These are phyloP conservation scores for Micromys minutus DNA, from an alignment of 2,113 vertebrate genomes.

Conservation along the genomic window DNA sequence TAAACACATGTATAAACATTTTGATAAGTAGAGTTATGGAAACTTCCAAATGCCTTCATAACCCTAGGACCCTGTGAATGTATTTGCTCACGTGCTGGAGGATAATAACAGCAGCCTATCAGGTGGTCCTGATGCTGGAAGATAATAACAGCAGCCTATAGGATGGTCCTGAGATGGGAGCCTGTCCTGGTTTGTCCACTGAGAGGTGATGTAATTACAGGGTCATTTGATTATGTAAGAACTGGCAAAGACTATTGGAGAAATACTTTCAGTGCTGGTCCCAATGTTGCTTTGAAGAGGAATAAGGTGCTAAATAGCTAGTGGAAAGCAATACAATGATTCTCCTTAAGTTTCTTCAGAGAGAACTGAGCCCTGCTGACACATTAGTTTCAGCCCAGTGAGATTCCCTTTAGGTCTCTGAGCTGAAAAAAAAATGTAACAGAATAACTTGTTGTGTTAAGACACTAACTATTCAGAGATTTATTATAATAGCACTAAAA, in stretches of 20 bases:
- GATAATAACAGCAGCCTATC: background rate
- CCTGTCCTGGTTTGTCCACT: background rate
- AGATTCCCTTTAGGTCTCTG: background rate
- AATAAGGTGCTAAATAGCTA: background rate
- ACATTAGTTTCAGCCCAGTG: background rate
- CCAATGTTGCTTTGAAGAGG: background rate
- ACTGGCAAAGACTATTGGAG: background rate
- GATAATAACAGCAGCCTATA: background rate
- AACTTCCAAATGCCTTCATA: background rate
- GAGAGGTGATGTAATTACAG: background rate
- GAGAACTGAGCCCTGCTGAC: background rate
- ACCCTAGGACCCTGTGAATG: background rate
- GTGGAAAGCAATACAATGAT: background rate
- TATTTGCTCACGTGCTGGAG: background rate
- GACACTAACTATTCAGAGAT: background rate
- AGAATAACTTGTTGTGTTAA: background rate
- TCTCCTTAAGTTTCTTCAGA: background rate
- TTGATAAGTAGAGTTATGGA: background rate
- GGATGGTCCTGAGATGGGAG: background rate
- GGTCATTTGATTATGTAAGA: background rate
- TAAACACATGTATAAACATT: background rate
- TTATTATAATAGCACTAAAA: background rate
- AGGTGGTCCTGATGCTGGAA: background rate
- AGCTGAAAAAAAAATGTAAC: background rate
- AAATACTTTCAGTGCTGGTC: background rate